A percentile compares a stretch with the other conserved stretches of the same genome.
Evolutionary conservation across 2,113 vertebrate genomes (phyloP).

Genomic region (Salvelinus sp.): DNA sequence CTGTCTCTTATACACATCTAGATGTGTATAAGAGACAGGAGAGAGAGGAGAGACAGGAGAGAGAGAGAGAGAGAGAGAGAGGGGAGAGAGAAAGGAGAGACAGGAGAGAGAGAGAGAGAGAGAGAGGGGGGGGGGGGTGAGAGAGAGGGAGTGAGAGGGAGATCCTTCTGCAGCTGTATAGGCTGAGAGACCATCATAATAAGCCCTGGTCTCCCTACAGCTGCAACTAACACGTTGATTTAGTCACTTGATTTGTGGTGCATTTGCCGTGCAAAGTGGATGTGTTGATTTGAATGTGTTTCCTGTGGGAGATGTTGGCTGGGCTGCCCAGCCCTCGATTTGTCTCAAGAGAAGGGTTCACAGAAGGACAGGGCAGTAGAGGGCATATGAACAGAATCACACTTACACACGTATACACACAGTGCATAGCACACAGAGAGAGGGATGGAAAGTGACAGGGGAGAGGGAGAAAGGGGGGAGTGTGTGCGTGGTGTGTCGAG

Average conservation of each 20-base stretch:
- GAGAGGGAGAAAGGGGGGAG: neutral
- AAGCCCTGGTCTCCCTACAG: neutral
- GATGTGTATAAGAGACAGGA: no score
- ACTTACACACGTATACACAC: neutral
- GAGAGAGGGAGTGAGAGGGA: no score
- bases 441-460: neutral
- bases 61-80: no score
- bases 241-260: no score
- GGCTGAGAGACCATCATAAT: neutral
- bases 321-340: neutral
- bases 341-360: neutral
- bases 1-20: no score
- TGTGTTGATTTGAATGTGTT: no score
- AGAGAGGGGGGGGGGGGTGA: conserved; percentile 17
- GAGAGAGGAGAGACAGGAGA: conserved; percentile 20
- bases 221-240: no score
- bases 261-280: no score
- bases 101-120: neutral
- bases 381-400: neutral
- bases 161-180: no score
- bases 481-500: conserved; percentile 4
- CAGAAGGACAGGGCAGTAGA: neutral
- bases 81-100: conserved; percentile 18
- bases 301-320: neutral
- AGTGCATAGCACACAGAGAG: no score